These are phyloP conservation scores for Melanotaenia trifasciata DNA, from an alignment of 2,797 vertebrate species.

Conservation along the genomic window DNA sequence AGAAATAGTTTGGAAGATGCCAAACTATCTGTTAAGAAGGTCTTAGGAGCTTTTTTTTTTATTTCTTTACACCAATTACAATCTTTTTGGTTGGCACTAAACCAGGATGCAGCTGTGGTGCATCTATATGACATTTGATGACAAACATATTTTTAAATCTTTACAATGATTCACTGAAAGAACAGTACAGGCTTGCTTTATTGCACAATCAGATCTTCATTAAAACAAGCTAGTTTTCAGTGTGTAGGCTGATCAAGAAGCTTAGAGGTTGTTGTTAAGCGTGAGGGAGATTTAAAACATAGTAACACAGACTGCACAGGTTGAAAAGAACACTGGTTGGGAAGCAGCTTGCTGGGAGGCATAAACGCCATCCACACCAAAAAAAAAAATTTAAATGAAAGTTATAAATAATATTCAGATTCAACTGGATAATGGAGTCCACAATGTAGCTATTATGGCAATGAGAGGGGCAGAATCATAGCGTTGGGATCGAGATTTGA, in stretches of 20 bases:
- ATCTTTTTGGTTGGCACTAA: neutral
- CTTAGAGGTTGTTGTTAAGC: neutral
- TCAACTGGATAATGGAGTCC: neutral
- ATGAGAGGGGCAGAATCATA: neutral
- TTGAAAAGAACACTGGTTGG: neutral
- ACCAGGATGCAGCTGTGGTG: neutral
- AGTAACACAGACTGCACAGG: too few relatives aligned
- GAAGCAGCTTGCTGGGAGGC: neutral
- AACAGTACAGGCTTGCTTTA: neutral
- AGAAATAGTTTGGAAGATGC: neutral
- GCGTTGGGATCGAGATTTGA: neutral
- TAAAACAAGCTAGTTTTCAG: neutral
- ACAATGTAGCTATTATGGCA: neutral
- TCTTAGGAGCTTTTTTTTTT: neutral
- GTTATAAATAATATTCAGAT: neutral
- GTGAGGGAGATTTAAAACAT: neutral
- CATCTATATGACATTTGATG: neutral
- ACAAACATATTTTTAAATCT: neutral
- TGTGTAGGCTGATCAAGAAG: neutral
- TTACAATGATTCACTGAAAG: neutral
- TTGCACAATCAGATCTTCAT: neutral
- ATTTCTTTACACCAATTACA: neutral
- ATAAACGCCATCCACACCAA: neutral
- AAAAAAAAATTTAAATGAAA: neutral
- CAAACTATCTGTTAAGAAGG: neutral